Conservation (phyloP, 2,113 vertebrate species). For the Rhinoderma darwinii region DNA sequence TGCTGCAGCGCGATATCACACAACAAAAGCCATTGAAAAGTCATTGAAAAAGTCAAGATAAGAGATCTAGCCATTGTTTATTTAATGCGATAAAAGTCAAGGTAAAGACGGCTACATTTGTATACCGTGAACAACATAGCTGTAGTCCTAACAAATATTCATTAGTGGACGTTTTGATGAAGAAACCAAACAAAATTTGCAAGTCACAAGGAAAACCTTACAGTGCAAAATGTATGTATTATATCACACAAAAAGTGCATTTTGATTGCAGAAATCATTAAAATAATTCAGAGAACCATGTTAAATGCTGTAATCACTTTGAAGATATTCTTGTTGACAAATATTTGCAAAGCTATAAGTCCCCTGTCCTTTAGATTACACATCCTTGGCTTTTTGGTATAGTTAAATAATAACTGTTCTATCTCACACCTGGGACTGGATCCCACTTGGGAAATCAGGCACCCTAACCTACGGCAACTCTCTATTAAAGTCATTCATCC, state of each 20-base stretch:
- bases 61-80: no score
- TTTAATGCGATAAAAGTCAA: no score
- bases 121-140: no score
- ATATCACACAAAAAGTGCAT: not conserved
- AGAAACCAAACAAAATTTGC: no score
- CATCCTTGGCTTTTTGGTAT: not conserved
- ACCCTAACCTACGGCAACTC: slow-evolving; percentile 1
- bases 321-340: not conserved
- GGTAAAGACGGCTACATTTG: no score
- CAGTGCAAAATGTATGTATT: not conserved
- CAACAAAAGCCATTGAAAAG: no score
- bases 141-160: no score
- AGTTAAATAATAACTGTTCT: slow-evolving; percentile 20
- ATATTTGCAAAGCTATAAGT: not conserved
- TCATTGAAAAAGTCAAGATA: no score
- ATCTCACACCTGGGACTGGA: slow-evolving; percentile 20
- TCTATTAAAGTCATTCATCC: slow-evolving; percentile 28
- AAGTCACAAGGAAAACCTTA: not conserved
- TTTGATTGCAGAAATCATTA: not conserved
- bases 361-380: not conserved
- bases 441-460: slow-evolving; percentile 36
- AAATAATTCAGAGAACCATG: not conserved
- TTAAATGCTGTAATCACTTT: not conserved
- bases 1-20: no score
- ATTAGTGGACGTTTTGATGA: no score